These are phyloP conservation scores for Prietella phreatophila DNA, from an alignment of 2,113 vertebrate species.

Conservation along the genomic window DNA sequence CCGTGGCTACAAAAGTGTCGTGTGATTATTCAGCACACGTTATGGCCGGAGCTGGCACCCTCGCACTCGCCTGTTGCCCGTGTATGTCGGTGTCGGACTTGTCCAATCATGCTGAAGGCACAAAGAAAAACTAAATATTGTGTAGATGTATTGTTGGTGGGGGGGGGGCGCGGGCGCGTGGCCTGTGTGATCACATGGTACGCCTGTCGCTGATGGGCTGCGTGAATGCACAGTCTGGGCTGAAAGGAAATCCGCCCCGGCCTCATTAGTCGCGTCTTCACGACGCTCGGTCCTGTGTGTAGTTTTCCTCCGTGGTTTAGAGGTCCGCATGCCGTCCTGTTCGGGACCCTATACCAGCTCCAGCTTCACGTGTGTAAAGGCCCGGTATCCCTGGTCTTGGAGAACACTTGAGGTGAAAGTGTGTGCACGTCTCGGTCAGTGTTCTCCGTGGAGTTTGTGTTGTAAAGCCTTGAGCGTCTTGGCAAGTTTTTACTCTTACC, in stretches of 20 bases:
- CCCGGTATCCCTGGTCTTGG: not conserved
- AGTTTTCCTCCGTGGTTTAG: too few species aligned
- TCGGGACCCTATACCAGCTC: not conserved
- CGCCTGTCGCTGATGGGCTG: not conserved
- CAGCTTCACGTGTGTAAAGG: not conserved
- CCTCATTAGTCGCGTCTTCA: not conserved
- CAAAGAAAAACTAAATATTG: too few species aligned
- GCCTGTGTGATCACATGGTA: not conserved
- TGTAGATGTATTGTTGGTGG: too few species aligned
- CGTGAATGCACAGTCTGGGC: not conserved
- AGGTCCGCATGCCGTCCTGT: not conserved
- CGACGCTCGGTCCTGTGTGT: too few species aligned
- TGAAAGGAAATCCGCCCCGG: not conserved
- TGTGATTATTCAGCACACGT: too few species aligned
- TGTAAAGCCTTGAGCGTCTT: conserved; percentile 15
- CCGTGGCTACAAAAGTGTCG: too few species aligned
- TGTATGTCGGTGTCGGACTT: too few species aligned
- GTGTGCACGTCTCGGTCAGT: not conserved
- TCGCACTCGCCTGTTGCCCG: too few species aligned
- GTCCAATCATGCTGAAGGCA: too few species aligned
- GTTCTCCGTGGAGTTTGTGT: not conserved
- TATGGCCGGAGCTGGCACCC: too few species aligned
- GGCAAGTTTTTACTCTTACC: conserved; percentile 21
- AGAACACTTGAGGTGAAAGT: not conserved
- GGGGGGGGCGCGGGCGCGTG: not conserved